These are phyloP conservation scores for Archegozetes longisetosus DNA, from an alignment of 1,140 invertebrate genomes.

Conservation along the genomic window DNA sequence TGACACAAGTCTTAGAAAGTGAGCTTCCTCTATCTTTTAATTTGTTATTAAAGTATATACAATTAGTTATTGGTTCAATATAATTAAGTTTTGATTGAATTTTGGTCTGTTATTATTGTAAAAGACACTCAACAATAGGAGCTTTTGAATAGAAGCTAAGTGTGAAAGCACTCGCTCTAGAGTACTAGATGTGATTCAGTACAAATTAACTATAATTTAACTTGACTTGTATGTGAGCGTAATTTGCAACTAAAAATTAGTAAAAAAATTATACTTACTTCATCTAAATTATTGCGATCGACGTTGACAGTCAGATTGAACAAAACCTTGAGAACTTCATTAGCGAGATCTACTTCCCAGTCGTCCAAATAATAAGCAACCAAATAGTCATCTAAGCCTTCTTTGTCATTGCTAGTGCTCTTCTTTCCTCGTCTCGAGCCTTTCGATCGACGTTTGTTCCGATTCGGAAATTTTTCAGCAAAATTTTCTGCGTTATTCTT, in stretches of 20 bases:
- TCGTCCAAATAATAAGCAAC: constrained; percentile 28
- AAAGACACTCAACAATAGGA: too few relatives aligned
- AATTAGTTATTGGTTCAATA: too few relatives aligned
- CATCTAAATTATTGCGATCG: constrained; percentile 31
- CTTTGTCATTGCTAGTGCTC: not conserved
- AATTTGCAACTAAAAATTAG: not conserved
- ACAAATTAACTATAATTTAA: too few relatives aligned
- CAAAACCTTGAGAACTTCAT: constrained; percentile 71
- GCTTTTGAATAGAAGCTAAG: too few relatives aligned
- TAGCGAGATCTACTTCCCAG: constrained; percentile 49
- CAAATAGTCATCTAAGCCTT: constrained; percentile 2
- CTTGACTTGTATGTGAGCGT: not conserved
- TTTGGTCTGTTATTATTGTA: too few relatives aligned
- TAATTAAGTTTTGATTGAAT: too few relatives aligned
- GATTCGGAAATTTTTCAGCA: constrained; percentile 13
- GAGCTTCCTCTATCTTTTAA: constrained; percentile 48
- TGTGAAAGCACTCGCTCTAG: too few relatives aligned
- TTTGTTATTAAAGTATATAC: too few relatives aligned
- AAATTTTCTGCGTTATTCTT: constrained; percentile 28
- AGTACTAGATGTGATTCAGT: too few relatives aligned
- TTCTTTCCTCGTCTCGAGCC: constrained; percentile 15
- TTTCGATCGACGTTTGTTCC: constrained; percentile 13
- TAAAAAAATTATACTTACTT: constrained; percentile 23
- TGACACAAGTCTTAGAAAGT: constrained; percentile 49
- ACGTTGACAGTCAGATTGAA: constrained; percentile 60